Conservation (phyloP, 2,888 invertebrate species). For the Apamea crenata region DNA sequence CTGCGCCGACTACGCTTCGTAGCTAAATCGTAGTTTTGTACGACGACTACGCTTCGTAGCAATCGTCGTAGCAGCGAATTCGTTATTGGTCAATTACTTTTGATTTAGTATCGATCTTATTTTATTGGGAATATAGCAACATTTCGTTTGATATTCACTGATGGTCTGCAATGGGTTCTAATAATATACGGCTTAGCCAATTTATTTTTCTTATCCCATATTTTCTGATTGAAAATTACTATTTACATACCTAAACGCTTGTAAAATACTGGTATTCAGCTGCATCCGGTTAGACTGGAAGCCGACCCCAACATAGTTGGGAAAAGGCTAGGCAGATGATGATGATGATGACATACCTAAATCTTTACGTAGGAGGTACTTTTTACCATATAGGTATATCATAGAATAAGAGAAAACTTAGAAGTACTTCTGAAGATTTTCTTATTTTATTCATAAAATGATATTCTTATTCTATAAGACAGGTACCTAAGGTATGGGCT, state of each 20-base stretch:
- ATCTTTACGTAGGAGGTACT: neutral
- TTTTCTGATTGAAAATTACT: neutral
- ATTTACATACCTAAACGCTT: neutral
- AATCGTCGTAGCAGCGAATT: neutral
- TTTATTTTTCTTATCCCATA: neutral
- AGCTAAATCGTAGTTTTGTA: neutral
- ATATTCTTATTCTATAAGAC: neutral
- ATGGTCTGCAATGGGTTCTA: neutral
- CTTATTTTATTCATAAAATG: neutral
- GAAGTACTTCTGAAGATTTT: neutral
- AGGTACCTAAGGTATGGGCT: neutral
- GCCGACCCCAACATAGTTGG: too few relatives aligned
- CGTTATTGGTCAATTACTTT: neutral
- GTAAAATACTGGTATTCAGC: too few relatives aligned
- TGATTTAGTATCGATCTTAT: neutral
- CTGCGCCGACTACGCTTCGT: neutral
- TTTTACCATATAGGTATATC: neutral
- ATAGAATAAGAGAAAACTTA: neutral
- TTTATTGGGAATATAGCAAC: neutral
- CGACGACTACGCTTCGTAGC: slow-evolving; percentile 5
- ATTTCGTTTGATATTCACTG: neutral
- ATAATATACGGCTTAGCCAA: neutral
- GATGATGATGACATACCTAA: neutral
- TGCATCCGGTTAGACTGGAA: too few relatives aligned
- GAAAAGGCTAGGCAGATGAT: too few relatives aligned